Percentiles rank a stretch among this genome's conserved stretches.
Evolutionary conservation across 2,797 vertebrate genomes (phyloP).

Genomic region (Bryconaethiops microstoma): DNA sequence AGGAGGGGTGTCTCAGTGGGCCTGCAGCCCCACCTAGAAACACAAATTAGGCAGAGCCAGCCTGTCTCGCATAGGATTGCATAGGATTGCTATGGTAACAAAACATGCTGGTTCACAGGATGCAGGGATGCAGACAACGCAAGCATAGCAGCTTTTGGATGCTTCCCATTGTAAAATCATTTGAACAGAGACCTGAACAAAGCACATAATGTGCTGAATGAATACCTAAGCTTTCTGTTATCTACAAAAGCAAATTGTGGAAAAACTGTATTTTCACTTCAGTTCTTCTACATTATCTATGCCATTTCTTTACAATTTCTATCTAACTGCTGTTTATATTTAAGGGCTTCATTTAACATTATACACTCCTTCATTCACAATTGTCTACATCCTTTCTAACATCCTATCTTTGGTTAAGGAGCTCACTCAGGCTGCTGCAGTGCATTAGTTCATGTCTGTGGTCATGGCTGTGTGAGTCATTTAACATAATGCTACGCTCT

Average conservation of each 20-base stretch:
- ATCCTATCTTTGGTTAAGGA: neutral
- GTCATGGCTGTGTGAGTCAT: slow-evolving; percentile 50
- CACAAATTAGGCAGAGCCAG: slow-evolving; percentile 43
- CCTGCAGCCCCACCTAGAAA: slow-evolving; percentile 59
- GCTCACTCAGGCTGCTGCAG: slow-evolving; percentile 20
- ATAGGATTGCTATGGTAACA: slow-evolving; percentile 49
- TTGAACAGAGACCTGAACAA: neutral
- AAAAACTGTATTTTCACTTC: neutral
- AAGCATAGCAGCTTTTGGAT: neutral
- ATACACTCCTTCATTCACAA: neutral
- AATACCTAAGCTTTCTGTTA: neutral
- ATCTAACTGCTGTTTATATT: neutral
- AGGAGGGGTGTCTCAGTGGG: slow-evolving; percentile 38
- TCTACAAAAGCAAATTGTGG: neutral
- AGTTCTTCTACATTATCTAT: too few species aligned
- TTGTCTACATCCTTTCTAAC: neutral
- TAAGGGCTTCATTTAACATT: neutral
- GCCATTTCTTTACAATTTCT: neutral
- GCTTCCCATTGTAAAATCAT: neutral
- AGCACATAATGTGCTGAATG: neutral
- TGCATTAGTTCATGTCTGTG: slow-evolving; percentile 56
- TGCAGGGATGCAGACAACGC: slow-evolving; percentile 37
- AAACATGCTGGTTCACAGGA: slow-evolving; percentile 42
- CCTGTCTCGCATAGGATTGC: slow-evolving; percentile 33
- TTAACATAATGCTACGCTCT: slow-evolving; percentile 31